Conservation (phyloP, 2,113 vertebrate genomes). For the Motacilla alba region DNA sequence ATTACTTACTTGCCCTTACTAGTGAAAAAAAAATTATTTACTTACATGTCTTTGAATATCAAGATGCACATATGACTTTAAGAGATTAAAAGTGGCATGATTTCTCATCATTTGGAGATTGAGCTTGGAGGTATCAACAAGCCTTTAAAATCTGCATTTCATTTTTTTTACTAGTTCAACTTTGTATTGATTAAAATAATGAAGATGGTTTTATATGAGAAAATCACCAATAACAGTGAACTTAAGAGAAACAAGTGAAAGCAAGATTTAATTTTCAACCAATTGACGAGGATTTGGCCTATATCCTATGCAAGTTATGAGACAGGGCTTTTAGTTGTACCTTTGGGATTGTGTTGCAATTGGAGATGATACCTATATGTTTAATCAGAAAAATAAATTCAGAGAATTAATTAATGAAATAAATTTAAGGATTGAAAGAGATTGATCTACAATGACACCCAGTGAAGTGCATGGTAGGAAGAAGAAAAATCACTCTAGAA, state of each 20-base stretch:
- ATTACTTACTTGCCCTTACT: not conserved
- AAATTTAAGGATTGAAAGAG: not conserved
- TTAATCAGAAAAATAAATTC: not conserved
- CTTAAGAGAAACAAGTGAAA: not conserved
- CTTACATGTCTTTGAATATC: not conserved
- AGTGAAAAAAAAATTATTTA: not conserved
- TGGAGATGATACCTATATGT: not conserved
- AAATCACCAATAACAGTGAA: not conserved
- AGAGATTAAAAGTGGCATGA: not conserved
- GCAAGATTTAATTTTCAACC: not conserved
- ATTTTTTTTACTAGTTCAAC: not conserved
- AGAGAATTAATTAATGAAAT: not conserved
- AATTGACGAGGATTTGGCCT: not conserved
- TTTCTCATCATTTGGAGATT: not conserved
- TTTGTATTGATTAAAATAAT: not conserved
- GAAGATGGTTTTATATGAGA: not conserved
- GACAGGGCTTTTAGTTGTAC: not conserved
- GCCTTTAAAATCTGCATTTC: not conserved
- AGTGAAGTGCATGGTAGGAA: not conserved
- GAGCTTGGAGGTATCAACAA: not conserved
- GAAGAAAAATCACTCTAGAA: not conserved
- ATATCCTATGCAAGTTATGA: not conserved
- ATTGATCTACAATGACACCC: not conserved
- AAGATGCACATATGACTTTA: not conserved
- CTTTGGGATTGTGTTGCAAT: not conserved